A percentile compares a stretch with the other conserved stretches of the same genome.
Conservation (phyloP, 2,797 vertebrate species). For the Poecilia wingei region DNA sequence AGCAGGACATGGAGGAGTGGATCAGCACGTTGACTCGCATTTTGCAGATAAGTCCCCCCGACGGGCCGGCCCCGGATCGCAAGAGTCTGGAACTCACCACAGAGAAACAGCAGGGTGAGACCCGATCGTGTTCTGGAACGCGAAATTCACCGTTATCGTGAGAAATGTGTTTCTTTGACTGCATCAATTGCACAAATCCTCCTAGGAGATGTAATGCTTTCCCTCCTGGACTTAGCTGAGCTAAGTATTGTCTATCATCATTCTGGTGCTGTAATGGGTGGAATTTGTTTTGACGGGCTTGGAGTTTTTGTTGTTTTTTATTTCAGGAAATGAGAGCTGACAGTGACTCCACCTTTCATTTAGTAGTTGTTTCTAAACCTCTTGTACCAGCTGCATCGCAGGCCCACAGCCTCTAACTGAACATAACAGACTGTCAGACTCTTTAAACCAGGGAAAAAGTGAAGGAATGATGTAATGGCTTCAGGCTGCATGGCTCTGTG, state of each 20-base stretch:
- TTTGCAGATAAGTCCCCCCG: slow-evolving; percentile 94
- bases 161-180: slow-evolving; percentile 27
- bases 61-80: slow-evolving; percentile 88
- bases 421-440: slow-evolving; percentile 40
- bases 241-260: slow-evolving; percentile 25
- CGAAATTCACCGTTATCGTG: neutral
- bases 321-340: slow-evolving; percentile 53
- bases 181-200: slow-evolving; percentile 40
- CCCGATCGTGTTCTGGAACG: slow-evolving; percentile 13
- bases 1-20: slow-evolving; percentile 99
- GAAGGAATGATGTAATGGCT: slow-evolving; percentile 57
- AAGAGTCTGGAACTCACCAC: slow-evolving; percentile 92
- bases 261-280: slow-evolving; percentile 9
- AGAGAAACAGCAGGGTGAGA: slow-evolving; percentile 90
- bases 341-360: slow-evolving; percentile 46
- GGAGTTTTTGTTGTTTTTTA: neutral
- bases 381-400: slow-evolving; percentile 25
- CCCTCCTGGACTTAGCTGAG: slow-evolving; percentile 21
- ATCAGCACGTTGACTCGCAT: slow-evolving; percentile 95
- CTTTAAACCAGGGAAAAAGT: slow-evolving; percentile 36
- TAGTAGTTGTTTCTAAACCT: slow-evolving; percentile 14
- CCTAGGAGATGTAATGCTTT: slow-evolving; percentile 20
- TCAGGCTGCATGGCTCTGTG: slow-evolving; percentile 47
- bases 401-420: slow-evolving; percentile 31
- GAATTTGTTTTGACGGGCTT: slow-evolving; percentile 15